Base-by-base conservation (phyloP, 1,140 invertebrate species). In the Cydia amplana region DNA sequence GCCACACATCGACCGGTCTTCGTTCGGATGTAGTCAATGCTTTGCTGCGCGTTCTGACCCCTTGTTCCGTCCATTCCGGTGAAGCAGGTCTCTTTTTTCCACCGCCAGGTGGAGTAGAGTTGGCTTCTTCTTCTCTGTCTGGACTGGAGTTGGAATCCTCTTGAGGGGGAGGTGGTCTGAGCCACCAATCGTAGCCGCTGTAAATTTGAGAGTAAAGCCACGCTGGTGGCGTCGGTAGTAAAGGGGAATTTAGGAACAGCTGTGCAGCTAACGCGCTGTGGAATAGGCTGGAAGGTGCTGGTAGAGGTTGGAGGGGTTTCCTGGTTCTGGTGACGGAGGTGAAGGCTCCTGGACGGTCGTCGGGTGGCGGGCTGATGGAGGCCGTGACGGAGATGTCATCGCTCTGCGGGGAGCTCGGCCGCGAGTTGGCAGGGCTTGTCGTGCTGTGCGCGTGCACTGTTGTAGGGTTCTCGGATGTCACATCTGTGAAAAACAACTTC, bases 141-240 rank as follows among this genome's bases (percentile, higher is more conserved):
- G 93, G 81, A 78, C 87, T 87, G 63, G 93, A 87, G 78, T 90
- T 89, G 0, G 88, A 83, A 78, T 93, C 87, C 78, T 93, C 89
- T 77, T 93, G 88, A 32, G 91, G 85, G 3, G 90, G 80, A 0
- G 91, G 92, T 78, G 94, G 94, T 86, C 94, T 85, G 10, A 94
- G 74, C 95, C 95, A 95, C 80, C 94, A 94, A 81, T 95, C 95
- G 79, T 95, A 95, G 16, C 94, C 93, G 46, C 91, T 88, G 81
- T 96, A 96, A 1, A 96, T 91, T 82, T 96, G 95, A 0, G 95
- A 95, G 83, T 96, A 96, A 0, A 96, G 89, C 95, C 95, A 96
- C 74, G 96, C 95, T 43, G 95, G 95, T 1, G 95, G 95, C 3
- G 95, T 95, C n/a, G 95, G 95, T 51, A 96, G 83, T 9, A 96